Evolutionary conservation across 2,113 vertebrate genomes (phyloP), one percentile per base, ranked within the genome.

Genomic region (Alligator mississippiensis): DNA sequence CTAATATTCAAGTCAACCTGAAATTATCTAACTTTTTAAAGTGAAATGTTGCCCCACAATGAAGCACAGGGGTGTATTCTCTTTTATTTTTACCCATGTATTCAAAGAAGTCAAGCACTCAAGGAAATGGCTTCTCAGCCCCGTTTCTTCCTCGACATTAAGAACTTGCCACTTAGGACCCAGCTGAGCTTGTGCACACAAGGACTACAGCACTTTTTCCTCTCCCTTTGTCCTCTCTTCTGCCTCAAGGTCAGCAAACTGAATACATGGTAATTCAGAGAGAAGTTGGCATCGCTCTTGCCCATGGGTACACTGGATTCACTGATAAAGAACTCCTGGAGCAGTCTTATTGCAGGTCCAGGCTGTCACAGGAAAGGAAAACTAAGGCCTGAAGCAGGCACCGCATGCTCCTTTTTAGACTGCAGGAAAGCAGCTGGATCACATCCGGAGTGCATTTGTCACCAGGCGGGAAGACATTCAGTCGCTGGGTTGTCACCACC

Each of bases 181-280:
- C 64, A 68, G 87, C 82, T 11, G 75, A 89, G 75, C 70, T 93
- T 80, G 38, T 21, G 34, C 30, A 60, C 63, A 25, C 0, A 1
- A 59, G 1, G 55, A 22, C 14, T 61, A 11, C 22, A 38, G 34
- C 13, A 16, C 27, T 68, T 14, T 8, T 9, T 9, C 47, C 47
- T 47, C 47, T 92, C 87, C 80, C 79, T 82, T 83, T 72, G 68
- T 34, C 34, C 34, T 34, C 34, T 34, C 34, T 4, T 34, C 34
- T 34, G 60, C 74, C 74, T 85, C 94, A 96, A 95, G 94, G 95
- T 84, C 90, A 90, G 77, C 24, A 66, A 17, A 61, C 15, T 0
- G 0, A 54, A 77, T 27, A 83, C 68, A 66, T 34, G 16, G n/a
- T 66, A 62, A 94, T 89, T 72, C 3, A 89, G 22, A 87, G 87